phyloP scores from a whole-genome alignment of 30 jellyfish, hydroid and myxozoan species.

The Pelagia noctiluca region DNA sequence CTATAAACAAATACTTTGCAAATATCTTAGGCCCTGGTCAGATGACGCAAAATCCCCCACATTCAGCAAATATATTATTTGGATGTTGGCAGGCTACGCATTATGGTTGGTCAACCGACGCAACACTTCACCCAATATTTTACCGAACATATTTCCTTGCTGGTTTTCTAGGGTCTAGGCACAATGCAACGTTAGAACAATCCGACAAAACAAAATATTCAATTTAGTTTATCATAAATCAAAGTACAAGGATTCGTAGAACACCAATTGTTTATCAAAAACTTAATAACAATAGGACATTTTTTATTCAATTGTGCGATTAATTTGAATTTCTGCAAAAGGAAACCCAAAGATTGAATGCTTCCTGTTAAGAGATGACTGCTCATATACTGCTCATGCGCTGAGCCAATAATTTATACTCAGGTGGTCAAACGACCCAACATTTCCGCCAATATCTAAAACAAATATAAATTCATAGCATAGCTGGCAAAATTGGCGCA shows the following conservation, averaged over 20 bases:
- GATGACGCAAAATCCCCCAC: no score
- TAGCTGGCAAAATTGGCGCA: no score
- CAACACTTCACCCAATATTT: constrained; percentile 6
- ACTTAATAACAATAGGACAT: no score
- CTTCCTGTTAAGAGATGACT: neutral
- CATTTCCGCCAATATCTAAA: neutral
- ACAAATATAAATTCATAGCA: no score
- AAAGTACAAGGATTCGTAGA: no score
- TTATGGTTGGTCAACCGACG: constrained; percentile 1
- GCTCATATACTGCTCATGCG: constrained; percentile 3
- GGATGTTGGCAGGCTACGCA: constrained; percentile 3
- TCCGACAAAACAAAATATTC: neutral
- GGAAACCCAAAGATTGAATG: neutral
- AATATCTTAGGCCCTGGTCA: no score
- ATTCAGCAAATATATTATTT: no score
- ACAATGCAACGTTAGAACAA: neutral
- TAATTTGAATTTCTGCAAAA: no score
- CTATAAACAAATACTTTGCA: no score
- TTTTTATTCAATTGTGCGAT: no score
- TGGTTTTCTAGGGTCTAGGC: neutral
- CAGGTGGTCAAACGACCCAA: constrained; percentile 8
- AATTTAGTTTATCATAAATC: no score
- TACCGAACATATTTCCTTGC: constrained; percentile 2
- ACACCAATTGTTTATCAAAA: no score
- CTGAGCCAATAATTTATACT: neutral